phyloP scores from a whole-genome alignment of 2,888 invertebrate genomes.

The Osmoderma eremita region DNA sequence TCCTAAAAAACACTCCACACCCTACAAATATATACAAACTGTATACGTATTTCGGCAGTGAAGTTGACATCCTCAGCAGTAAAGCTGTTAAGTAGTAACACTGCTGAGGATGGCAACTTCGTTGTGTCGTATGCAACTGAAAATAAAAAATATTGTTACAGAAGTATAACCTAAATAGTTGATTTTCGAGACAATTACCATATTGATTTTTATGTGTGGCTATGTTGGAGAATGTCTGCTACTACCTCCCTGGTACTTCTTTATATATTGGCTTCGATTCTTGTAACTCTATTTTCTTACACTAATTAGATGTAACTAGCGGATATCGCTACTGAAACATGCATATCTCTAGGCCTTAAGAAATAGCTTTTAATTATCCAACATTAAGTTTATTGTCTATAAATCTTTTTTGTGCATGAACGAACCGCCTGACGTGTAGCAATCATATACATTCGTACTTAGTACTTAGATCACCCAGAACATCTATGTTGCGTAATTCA shows the following conservation, averaged over 20 bases:
- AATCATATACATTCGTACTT: not conserved
- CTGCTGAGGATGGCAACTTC: too few relatives aligned
- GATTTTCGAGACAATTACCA: too few relatives aligned
- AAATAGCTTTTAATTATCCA: slow-evolving; percentile 8
- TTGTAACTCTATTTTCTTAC: not conserved
- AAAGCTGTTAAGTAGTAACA: too few relatives aligned
- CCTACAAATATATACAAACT: too few relatives aligned
- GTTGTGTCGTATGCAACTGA: too few relatives aligned
- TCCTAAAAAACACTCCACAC: too few relatives aligned
- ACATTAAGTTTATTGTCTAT: slow-evolving; percentile 18
- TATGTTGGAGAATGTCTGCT: not conserved
- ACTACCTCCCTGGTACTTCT: too few relatives aligned
- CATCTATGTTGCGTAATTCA: slow-evolving; percentile 19
- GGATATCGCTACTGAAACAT: not conserved
- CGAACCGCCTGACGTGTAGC: not conserved
- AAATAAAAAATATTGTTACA: too few relatives aligned
- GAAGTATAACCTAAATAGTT: too few relatives aligned
- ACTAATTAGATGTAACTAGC: slow-evolving; percentile 4
- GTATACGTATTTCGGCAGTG: too few relatives aligned
- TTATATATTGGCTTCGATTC: too few relatives aligned
- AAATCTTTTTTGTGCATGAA: slow-evolving; percentile 11
- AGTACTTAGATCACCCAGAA: not conserved
- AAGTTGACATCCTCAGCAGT: too few relatives aligned
- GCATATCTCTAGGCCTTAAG: not conserved
- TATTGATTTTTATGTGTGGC: not conserved